Evolutionary conservation across 1,140 invertebrate genomes (phyloP).

Genomic region (Steinernema khuongi): DNA sequence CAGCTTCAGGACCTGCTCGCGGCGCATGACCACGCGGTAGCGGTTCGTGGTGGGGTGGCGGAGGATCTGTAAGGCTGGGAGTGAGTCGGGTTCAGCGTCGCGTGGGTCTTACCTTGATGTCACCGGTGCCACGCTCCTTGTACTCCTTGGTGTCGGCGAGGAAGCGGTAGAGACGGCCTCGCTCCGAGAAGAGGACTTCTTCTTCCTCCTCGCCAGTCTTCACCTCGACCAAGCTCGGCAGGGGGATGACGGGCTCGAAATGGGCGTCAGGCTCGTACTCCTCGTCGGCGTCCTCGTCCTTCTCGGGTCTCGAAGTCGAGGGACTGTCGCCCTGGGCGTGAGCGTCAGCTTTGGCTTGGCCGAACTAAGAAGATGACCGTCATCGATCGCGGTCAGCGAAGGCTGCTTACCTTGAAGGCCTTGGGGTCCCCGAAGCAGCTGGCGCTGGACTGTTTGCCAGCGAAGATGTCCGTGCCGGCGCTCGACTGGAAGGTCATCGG

Average conservation of each 20-base stretch:
- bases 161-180: conserved; percentile 49
- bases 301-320: too few species aligned
- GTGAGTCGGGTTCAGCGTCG: too few species aligned
- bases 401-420: background rate
- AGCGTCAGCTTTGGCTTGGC: background rate
- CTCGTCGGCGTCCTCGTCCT: conserved; percentile 44
- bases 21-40: conserved; percentile 59
- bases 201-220: conserved; percentile 53
- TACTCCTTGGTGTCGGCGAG: conserved; percentile 56
- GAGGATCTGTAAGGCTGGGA: conserved; percentile 25
- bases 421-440: background rate
- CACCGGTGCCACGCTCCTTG: conserved; percentile 63
- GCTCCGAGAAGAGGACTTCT: conserved; percentile 44
- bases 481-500: background rate
- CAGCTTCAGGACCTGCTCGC: conserved; percentile 62
- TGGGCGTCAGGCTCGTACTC: conserved; percentile 61
- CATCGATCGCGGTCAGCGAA: background rate
- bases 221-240: conserved; percentile 60
- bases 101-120: conserved; percentile 59
- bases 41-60: conserved; percentile 21
- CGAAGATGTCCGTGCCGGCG: background rate
- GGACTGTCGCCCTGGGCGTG: too few species aligned
- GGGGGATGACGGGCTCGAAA: conserved; percentile 61
- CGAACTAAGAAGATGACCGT: background rate
- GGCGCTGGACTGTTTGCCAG: background rate